Evolutionary conservation across 1,140 invertebrate genomes (phyloP).

Genomic region (Penaeus vannamei): DNA sequence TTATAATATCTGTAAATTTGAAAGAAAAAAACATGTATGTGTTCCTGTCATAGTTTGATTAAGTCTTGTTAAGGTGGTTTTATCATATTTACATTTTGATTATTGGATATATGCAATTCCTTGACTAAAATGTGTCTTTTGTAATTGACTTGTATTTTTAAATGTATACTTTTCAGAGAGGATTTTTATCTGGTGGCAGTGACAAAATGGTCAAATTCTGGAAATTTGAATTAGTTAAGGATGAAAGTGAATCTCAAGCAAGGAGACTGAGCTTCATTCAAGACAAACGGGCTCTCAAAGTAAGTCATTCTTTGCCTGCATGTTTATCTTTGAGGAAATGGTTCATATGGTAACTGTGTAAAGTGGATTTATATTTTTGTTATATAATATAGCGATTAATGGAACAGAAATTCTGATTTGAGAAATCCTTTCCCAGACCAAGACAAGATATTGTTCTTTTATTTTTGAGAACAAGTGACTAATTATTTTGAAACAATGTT

Average conservation of each 20-base stretch:
- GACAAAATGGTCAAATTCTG: constrained; percentile 95
- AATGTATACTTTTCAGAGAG: constrained; percentile 72
- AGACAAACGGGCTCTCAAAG: constrained; percentile 60
- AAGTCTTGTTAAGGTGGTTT: too few species aligned
- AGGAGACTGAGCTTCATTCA: constrained; percentile 62
- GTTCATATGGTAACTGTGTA: neutral
- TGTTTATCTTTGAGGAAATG: neutral
- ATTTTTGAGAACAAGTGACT: neutral
- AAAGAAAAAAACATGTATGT: too few species aligned
- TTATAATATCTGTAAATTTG: too few species aligned
- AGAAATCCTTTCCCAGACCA: neutral
- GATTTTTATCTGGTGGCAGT: constrained; percentile 87
- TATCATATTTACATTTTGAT: too few species aligned
- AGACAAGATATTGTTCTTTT: neutral
- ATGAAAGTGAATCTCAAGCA: constrained; percentile 71
- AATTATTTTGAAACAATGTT: neutral
- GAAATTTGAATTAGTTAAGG: constrained; percentile 89
- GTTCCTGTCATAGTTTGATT: too few species aligned
- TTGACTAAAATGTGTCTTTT: too few species aligned
- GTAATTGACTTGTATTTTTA: neutral
- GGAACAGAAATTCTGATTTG: neutral
- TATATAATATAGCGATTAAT: neutral
- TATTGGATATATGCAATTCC: too few species aligned
- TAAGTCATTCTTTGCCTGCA: neutral
- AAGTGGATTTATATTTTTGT: neutral